Percentiles rank a stretch among this genome's conserved stretches.
Conservation (phyloP, 2,888 invertebrate genomes). For the Rotaria sp. region DNA sequence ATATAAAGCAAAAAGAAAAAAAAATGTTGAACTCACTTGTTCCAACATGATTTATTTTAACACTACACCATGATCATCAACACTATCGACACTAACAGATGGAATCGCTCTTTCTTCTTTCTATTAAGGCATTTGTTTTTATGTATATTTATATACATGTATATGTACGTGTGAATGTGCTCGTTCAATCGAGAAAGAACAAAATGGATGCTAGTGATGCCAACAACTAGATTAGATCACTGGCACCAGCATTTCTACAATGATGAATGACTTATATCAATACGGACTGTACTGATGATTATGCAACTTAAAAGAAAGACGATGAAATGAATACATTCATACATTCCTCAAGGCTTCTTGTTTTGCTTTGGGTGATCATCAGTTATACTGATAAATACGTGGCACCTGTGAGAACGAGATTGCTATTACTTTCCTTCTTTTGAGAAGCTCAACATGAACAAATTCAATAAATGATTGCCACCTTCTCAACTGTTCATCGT, state of each 20-base stretch:
- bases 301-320: too few species aligned
- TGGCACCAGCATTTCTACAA: background rate
- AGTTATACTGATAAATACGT: background rate
- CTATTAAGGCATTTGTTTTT: too few species aligned
- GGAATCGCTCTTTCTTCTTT: too few species aligned
- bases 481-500: background rate
- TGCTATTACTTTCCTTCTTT: background rate
- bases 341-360: background rate
- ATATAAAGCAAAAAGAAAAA: background rate
- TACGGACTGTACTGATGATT: background rate
- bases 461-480: constrained; percentile 22
- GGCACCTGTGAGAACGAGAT: background rate
- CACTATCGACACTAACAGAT: too few species aligned
- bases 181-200: too few species aligned
- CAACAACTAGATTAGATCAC: background rate
- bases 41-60: background rate
- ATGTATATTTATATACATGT: too few species aligned
- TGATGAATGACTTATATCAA: background rate
- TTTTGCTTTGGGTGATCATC: background rate
- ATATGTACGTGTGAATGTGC: too few species aligned
- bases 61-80: too few species aligned
- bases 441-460: background rate
- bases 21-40: background rate
- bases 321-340: background rate
- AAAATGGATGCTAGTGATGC: too few species aligned